Conservation (phyloP, 2,888 invertebrate genomes). For the Synanthedon andrenaeformis region DNA sequence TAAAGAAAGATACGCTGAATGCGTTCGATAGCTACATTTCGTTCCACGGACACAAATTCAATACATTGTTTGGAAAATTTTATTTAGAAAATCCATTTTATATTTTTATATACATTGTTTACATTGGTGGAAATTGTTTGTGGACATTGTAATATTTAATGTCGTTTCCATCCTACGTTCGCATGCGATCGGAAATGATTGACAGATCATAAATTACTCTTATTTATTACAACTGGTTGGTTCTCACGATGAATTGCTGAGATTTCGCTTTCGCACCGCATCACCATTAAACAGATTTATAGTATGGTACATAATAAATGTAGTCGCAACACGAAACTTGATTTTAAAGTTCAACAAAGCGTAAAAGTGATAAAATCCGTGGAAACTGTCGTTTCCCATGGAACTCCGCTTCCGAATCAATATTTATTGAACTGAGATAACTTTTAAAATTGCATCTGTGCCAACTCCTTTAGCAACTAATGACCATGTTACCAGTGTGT, state of each 20-base stretch:
- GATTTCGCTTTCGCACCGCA: not conserved
- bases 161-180: too few relatives aligned
- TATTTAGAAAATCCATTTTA: not conserved
- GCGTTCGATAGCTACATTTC: not conserved
- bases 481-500: not conserved
- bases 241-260: not conserved
- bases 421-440: conserved; percentile 18
- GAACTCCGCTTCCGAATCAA: conserved; percentile 9
- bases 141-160: too few relatives aligned
- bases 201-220: not conserved
- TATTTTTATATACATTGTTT: too few relatives aligned
- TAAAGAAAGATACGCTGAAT: conserved; percentile 4
- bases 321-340: conserved; percentile 2
- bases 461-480: conserved; percentile 3
- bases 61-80: not conserved
- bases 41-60: not conserved
- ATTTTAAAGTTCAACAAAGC: conserved; percentile 20
- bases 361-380: conserved; percentile 19
- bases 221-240: not conserved
- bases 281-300: not conserved
- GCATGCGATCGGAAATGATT: not conserved
- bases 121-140: too few relatives aligned
- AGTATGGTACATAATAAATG: not conserved
- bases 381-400: conserved; percentile 13
- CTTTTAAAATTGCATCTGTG: conserved; percentile 3